Conservation (phyloP, 2,888 invertebrate species). For the Hemistola chrysoprasaria region DNA sequence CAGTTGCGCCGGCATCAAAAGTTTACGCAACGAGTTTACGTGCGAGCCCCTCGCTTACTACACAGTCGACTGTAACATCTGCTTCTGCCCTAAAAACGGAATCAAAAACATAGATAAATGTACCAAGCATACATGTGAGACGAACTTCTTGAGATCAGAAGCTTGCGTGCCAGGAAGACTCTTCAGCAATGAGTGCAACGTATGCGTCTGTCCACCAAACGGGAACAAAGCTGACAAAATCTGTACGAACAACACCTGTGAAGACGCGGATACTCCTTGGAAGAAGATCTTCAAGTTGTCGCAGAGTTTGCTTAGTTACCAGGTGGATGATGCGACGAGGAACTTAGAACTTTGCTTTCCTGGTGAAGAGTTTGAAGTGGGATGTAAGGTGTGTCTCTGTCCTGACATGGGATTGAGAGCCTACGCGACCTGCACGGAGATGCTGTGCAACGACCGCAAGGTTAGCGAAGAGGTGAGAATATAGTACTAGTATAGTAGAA, state of each 20-base stretch:
- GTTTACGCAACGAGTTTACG: constrained; percentile 36
- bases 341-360: constrained; percentile 65
- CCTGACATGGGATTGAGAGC: constrained; percentile 64
- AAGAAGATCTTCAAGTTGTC: constrained; percentile 57
- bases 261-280: constrained; percentile 44
- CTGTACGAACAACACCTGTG: constrained; percentile 59
- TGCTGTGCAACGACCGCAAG: constrained; percentile 41
- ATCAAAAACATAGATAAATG: constrained; percentile 69
- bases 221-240: constrained; percentile 56
- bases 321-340: constrained; percentile 37
- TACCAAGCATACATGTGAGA: constrained; percentile 66
- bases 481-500: too few species aligned
- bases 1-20: constrained; percentile 37
- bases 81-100: constrained; percentile 62
- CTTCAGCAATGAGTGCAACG: constrained; percentile 68
- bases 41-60: constrained; percentile 68
- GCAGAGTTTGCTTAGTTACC: constrained; percentile 43
- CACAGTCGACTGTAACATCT: constrained; percentile 68
- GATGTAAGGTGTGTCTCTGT: constrained; percentile 68
- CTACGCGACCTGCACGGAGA: constrained; percentile 56
- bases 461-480: constrained; percentile 13
- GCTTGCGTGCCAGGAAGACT: constrained; percentile 57
- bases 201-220: constrained; percentile 69
- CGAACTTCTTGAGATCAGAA: constrained; percentile 52
- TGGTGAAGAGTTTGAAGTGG: constrained; percentile 63